Base-by-base conservation (phyloP, 92 coral and sea anemone genomes). In the Porites lobata region DNA sequence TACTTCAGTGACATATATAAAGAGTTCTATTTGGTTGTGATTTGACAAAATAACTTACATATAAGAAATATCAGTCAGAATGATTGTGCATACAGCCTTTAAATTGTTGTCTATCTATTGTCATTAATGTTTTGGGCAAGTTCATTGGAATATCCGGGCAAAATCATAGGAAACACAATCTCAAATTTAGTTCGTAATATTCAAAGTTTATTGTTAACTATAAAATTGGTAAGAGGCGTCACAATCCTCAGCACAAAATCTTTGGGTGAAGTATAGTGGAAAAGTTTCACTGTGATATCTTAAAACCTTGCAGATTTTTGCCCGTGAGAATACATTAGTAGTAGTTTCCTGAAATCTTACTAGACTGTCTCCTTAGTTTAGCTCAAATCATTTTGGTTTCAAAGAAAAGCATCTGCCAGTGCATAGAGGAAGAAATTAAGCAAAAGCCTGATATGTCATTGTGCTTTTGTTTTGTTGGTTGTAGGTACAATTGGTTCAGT, bases 321-420 rank as follows among this genome's bases (percentile, higher is more conserved):
- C 83, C 72, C 61, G 20, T 79, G 58, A 19, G 83, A 79, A 79
- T 19, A 79, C 61, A 79, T 63, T 64, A 21, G 72, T 38, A 79
- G 58, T 64, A 64, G 10, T 43, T 64, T 47, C 61, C 43, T 79
- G 70, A 61, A 77, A 77, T 77, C 22, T 65, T n/a, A 15, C 57
- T 62, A 78, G 82, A 47, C 26, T 71, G 78, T 69, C 47, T 70
- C 88, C 62, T 58, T 84, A 72, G 81, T 61, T 73, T 15, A 84
- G 81, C 88, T 84, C 69, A 72, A 38, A 84, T 59, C 88, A 84
- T 84, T 73, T 61, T 84, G 68, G 72, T 84, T 84, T 84, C 43
- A 84, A 61, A 84, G 80, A 83, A 83, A 72, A 83, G 70, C 88
- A 63, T 84, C 62, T 84, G 29, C 79, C 88, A 84, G 88, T 84